A percentile compares a stretch with the other conserved stretches of the same genome.
Evolutionary conservation across 2,888 invertebrate species (phyloP).

Genomic region (Apocheima hispidaria): DNA sequence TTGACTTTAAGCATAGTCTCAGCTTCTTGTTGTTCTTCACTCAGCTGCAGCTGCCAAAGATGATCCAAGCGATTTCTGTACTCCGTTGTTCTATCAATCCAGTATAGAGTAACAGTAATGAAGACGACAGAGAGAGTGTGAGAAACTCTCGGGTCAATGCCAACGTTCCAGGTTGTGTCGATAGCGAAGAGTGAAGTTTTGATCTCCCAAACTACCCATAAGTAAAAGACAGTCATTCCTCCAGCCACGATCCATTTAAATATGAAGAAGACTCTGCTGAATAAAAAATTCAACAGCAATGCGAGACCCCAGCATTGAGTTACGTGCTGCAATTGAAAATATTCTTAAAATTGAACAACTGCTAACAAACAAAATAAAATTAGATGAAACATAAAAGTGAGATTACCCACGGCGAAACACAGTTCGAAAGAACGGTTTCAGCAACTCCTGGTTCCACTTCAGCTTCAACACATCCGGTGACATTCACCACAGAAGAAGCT

Average conservation of each 20-base stretch:
- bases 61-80: constrained; percentile 95
- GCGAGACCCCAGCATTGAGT: constrained; percentile 89
- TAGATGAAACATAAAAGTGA: constrained; percentile 39
- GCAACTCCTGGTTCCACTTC: constrained; percentile 53
- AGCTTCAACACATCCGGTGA: constrained; percentile 77
- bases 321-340: constrained; percentile 88
- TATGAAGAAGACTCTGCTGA: constrained; percentile 93
- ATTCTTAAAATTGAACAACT: constrained; percentile 12
- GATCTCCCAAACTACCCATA: constrained; percentile 88
- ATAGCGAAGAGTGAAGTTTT: constrained; percentile 85
- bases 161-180: constrained; percentile 90
- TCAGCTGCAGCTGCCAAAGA: constrained; percentile 88
- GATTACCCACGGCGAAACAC: constrained; percentile 83
- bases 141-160: constrained; percentile 88
- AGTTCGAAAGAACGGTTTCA: constrained; percentile 72
- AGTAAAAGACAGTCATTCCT: constrained; percentile 88
- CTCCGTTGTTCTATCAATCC: constrained; percentile 96
- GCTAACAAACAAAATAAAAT: not conserved
- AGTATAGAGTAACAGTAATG: constrained; percentile 91
- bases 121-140: constrained; percentile 91
- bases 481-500: constrained; percentile 88
- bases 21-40: constrained; percentile 94
- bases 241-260: constrained; percentile 91
- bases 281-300: constrained; percentile 91
- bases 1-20: constrained; percentile 95